Evolutionary conservation across 2,888 invertebrate genomes (phyloP).

Genomic region (Ligdia adustata): DNA sequence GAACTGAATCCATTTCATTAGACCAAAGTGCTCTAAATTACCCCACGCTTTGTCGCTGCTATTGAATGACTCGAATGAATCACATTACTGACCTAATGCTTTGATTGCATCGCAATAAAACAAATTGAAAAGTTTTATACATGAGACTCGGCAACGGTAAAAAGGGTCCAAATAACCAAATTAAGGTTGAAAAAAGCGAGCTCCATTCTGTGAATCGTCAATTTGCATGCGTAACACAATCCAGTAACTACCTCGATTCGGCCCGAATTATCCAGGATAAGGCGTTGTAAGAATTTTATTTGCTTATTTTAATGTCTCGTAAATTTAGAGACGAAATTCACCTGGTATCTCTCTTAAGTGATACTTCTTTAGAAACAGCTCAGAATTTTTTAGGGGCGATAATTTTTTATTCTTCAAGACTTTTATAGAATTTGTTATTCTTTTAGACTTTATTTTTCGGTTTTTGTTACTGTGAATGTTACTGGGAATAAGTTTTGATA

Average conservation of each 20-base stretch:
- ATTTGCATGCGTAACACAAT: slow-evolving; percentile 70
- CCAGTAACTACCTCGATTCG: slow-evolving; percentile 58
- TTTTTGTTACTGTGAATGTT: too few species aligned
- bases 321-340: slow-evolving; percentile 15
- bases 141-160: slow-evolving; percentile 46
- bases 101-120: slow-evolving; percentile 37
- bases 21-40: slow-evolving; percentile 20
- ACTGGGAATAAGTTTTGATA: too few species aligned
- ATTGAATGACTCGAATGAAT: slow-evolving; percentile 30
- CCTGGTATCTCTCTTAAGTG: slow-evolving; percentile 12
- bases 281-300: slow-evolving; percentile 56
- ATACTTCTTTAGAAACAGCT: slow-evolving; percentile 18
- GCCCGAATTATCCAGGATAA: slow-evolving; percentile 61
- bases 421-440: too few species aligned
- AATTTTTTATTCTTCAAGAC: slow-evolving; percentile 19
- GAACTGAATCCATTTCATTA: slow-evolving; percentile 32
- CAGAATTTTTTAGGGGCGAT: slow-evolving; percentile 24
- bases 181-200: slow-evolving; percentile 54
- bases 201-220: slow-evolving; percentile 52
- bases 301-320: slow-evolving; percentile 43
- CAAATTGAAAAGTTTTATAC: slow-evolving; percentile 42
- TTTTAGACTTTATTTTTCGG: too few species aligned
- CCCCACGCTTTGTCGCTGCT: slow-evolving; percentile 20
- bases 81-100: slow-evolving; percentile 35
- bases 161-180: slow-evolving; percentile 56